phyloP scores from a whole-genome alignment of 2,113 vertebrate species.

The Forbesichthys papilliferus region DNA sequence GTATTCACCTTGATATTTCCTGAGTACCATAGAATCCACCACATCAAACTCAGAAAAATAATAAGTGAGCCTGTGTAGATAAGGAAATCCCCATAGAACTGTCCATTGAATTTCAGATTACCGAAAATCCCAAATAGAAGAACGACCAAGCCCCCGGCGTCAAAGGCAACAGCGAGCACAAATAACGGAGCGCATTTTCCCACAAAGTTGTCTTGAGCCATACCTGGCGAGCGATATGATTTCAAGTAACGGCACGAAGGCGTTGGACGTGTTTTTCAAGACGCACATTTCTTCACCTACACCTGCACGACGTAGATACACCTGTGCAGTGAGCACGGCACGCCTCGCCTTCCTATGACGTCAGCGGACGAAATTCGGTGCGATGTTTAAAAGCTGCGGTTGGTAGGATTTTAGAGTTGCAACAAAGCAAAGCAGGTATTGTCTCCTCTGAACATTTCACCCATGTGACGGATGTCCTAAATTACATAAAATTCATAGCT shows the following conservation, averaged over 20 bases:
- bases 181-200: constrained; percentile 67
- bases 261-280: constrained; percentile 11
- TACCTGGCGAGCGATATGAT: constrained; percentile 27
- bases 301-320: constrained; percentile 39
- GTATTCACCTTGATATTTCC: constrained; percentile 60
- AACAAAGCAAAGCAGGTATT: too few relatives aligned
- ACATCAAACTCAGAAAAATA: constrained; percentile 74
- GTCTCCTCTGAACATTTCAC: too few relatives aligned
- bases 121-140: constrained; percentile 78
- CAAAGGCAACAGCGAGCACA: constrained; percentile 65
- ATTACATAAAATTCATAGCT: too few relatives aligned
- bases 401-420: too few relatives aligned
- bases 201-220: constrained; percentile 61
- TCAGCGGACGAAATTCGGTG: not conserved
- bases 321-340: not conserved
- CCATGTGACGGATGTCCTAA: too few relatives aligned
- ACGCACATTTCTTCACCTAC: constrained; percentile 39
- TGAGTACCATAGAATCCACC: constrained; percentile 80
- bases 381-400: too few relatives aligned
- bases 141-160: constrained; percentile 57
- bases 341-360: not conserved
- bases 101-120: constrained; percentile 60
- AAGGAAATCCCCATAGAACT: constrained; percentile 79
- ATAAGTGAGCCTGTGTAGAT: constrained; percentile 77
- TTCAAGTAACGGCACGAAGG: constrained; percentile 6